Conservation (phyloP, 2,797 vertebrate species). For the Danio kyathit region DNA sequence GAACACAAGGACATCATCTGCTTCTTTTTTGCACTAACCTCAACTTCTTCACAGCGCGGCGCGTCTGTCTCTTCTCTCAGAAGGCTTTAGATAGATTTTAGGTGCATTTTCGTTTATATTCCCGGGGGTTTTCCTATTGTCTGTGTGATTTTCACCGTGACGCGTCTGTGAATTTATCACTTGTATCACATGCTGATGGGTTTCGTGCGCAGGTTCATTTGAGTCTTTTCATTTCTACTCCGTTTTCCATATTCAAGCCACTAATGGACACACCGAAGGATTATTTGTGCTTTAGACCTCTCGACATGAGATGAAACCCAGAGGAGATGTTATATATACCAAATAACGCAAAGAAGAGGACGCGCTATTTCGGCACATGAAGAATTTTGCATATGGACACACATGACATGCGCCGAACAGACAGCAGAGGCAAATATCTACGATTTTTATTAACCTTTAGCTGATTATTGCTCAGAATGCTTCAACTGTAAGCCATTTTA, state of each 20-base stretch:
- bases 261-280: slow-evolving; percentile 12
- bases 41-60: slow-evolving; percentile 6
- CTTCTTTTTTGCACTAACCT: slow-evolving; percentile 3
- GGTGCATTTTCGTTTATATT: not conserved
- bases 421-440: not conserved
- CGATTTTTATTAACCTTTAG: not conserved
- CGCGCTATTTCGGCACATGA: slow-evolving; percentile 16
- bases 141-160: not conserved
- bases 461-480: not conserved
- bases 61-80: not conserved
- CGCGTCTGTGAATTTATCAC: not conserved
- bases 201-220: slow-evolving; percentile 13
- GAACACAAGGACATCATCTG: slow-evolving; percentile 4
- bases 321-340: slow-evolving; percentile 13
- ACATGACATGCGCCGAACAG: not conserved
- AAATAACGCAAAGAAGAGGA: slow-evolving; percentile 10
- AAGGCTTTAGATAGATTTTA: not conserved
- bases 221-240: not conserved
- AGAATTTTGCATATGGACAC: not conserved
- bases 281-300: not conserved
- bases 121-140: not conserved
- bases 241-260: not conserved
- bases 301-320: slow-evolving; percentile 6
- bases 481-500: not conserved
- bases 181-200: not conserved